Evolutionary conservation across 1,140 invertebrate genomes (phyloP).

Genomic region (Zaprionus vittiger): DNA sequence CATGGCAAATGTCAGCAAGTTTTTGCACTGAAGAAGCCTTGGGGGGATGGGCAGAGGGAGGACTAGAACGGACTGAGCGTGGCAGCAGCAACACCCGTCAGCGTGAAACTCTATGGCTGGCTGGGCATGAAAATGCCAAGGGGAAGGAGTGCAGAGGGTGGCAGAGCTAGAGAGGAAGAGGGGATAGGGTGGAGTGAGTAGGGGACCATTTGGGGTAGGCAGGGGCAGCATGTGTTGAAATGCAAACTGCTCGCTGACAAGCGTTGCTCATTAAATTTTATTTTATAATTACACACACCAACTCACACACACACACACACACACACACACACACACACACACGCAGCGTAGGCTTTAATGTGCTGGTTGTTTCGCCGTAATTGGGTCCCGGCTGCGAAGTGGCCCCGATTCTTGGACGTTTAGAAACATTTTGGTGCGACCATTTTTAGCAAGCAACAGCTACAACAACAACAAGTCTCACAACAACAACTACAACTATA

Average conservation of each 20-base stretch:
- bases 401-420: constrained; percentile 37
- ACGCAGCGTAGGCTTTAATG: constrained; percentile 55
- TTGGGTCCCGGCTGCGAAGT: constrained; percentile 53
- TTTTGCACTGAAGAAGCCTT: constrained; percentile 4
- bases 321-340: constrained; percentile 18
- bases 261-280: constrained; percentile 82
- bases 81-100: constrained; percentile 74
- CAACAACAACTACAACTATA: neutral
- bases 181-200: neutral
- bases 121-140: constrained; percentile 73
- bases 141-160: neutral
- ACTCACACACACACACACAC: constrained; percentile 49
- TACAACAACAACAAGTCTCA: constrained; percentile 19
- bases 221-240: constrained; percentile 74
- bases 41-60: constrained; percentile 3
- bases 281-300: constrained; percentile 83
- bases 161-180: neutral
- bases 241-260: constrained; percentile 70
- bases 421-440: constrained; percentile 50
- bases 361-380: constrained; percentile 57
- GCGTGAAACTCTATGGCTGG: constrained; percentile 79
- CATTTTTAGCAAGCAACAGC: constrained; percentile 47
- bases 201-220: neutral
- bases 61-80: constrained; percentile 53
- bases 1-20: constrained; percentile 70